Conservation (phyloP, 2,888 invertebrate species). For the Dasysyrphus tricinctus region DNA sequence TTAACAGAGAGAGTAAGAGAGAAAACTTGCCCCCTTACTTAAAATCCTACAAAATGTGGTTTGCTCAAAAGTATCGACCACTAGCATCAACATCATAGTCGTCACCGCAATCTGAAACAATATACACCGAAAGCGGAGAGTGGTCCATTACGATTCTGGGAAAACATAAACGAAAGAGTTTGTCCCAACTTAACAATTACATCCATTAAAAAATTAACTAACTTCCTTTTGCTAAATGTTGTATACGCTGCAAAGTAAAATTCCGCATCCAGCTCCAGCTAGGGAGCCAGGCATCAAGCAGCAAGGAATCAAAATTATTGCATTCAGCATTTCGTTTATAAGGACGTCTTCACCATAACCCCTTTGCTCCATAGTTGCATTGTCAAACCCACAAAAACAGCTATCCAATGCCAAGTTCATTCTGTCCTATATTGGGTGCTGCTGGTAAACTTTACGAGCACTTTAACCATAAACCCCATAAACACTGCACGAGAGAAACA, state of each 20-base stretch:
- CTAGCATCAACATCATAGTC: not conserved
- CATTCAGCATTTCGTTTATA: constrained; percentile 22
- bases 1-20: no score
- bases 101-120: constrained; percentile 1
- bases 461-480: constrained; percentile 61
- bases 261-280: no score
- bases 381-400: not conserved
- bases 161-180: constrained; percentile 52
- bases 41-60: not conserved
- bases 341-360: not conserved
- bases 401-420: constrained; percentile 62
- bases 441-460: constrained; percentile 64
- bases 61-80: not conserved
- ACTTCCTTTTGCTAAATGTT: constrained; percentile 55
- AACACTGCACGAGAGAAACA: constrained; percentile 46
- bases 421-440: constrained; percentile 49
- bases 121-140: not conserved
- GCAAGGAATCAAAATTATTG: constrained; percentile 64
- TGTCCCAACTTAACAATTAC: constrained; percentile 65
- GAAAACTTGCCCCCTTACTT: not conserved
- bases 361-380: not conserved
- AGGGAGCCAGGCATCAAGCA: constrained; percentile 1
- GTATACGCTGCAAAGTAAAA: constrained; percentile 2
- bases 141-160: constrained; percentile 21
- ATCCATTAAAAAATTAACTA: constrained; percentile 68